Conservation (phyloP, 2,888 invertebrate genomes). For the Anagyrus pseudococci region DNA sequence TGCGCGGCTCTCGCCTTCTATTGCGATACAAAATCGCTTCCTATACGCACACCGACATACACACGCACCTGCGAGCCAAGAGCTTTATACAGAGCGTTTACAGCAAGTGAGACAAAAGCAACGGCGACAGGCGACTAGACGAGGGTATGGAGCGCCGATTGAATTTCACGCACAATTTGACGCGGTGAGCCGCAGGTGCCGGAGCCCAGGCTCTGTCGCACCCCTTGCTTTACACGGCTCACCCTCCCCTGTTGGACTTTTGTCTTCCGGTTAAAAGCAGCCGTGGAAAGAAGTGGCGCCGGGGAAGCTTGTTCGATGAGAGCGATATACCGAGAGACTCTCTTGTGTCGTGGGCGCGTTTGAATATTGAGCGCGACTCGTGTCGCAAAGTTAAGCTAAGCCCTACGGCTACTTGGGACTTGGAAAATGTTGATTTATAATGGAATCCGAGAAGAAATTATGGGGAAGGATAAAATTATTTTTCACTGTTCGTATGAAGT, state of each 20-base stretch:
- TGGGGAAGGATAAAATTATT: too few species aligned
- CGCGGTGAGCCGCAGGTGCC: slow-evolving; percentile 18
- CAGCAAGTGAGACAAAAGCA: slow-evolving; percentile 22
- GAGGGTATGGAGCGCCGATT: slow-evolving; percentile 29
- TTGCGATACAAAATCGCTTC: not conserved
- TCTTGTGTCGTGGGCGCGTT: not conserved
- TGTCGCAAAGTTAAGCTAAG: too few species aligned
- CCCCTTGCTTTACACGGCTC: not conserved
- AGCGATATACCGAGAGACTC: not conserved
- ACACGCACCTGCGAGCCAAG: not conserved
- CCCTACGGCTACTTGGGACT: too few species aligned
- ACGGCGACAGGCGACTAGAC: not conserved
- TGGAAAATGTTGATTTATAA: too few species aligned
- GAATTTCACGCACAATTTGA: slow-evolving; percentile 47
- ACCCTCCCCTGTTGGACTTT: too few species aligned
- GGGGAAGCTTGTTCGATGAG: not conserved
- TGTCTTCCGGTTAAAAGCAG: too few species aligned
- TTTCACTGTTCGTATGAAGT: too few species aligned
- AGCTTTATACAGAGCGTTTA: too few species aligned
- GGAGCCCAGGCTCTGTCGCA: not conserved
- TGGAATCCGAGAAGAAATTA: too few species aligned
- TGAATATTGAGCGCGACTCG: too few species aligned
- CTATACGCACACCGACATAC: not conserved
- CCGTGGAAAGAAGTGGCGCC: too few species aligned
- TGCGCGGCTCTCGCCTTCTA: not conserved